Conservation (phyloP, 2,888 invertebrate species). For the Eristalis tenax region DNA sequence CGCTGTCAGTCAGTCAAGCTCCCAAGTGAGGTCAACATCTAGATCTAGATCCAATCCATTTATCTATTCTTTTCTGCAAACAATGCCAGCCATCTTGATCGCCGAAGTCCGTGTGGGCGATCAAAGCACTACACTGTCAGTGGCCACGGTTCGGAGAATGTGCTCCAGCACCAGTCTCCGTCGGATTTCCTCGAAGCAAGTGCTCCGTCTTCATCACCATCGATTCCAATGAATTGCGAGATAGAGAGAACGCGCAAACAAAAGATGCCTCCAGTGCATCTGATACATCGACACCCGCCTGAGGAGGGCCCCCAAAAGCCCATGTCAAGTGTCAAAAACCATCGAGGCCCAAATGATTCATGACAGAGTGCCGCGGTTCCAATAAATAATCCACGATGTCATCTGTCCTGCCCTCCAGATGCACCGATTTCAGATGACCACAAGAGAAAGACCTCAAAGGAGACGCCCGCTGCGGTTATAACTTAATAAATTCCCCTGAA, state of each 20-base stretch:
- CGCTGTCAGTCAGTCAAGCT: not conserved
- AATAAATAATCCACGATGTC: constrained; percentile 32
- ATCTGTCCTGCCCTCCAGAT: constrained; percentile 36
- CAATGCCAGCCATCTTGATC: not conserved
- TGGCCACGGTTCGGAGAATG: too few relatives aligned
- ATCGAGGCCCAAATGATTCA: constrained; percentile 63
- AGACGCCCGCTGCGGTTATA: constrained; percentile 40
- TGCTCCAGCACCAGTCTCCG: not conserved
- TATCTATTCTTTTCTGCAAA: not conserved
- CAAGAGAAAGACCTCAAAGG: constrained; percentile 24
- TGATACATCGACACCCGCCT: not conserved
- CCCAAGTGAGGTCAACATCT: not conserved
- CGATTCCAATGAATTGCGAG: not conserved
- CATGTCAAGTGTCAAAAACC: not conserved
- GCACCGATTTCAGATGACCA: constrained; percentile 52
- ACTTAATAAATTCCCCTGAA: constrained; percentile 64
- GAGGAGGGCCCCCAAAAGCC: not conserved
- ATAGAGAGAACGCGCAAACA: not conserved
- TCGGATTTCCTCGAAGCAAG: not conserved
- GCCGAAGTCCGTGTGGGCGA: not conserved
- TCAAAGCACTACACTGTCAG: not conserved
- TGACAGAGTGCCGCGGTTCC: constrained; percentile 38
- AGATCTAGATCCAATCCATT: not conserved
- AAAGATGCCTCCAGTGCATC: not conserved
- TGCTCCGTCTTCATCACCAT: not conserved